Evolutionary conservation across 2,888 invertebrate species (phyloP).

Genomic region (Dysmachus trigonus): DNA sequence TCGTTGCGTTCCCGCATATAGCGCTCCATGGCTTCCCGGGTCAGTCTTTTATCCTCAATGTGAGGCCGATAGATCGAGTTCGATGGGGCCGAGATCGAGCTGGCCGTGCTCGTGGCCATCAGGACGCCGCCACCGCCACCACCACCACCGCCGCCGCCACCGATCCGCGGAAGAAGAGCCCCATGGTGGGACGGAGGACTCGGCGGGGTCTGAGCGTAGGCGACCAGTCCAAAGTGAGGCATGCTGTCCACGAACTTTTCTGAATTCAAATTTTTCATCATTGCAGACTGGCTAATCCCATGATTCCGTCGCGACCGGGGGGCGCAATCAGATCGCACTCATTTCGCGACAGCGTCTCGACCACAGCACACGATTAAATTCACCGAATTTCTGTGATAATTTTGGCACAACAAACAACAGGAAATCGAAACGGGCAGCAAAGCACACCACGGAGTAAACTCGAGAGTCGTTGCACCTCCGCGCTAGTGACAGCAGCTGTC

Average conservation of each 20-base stretch:
- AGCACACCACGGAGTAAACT: neutral
- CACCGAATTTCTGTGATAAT: neutral
- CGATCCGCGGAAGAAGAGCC: slow-evolving; percentile 63
- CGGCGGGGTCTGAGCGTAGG: slow-evolving; percentile 83
- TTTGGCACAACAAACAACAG: slow-evolving; percentile 12
- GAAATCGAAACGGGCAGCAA: slow-evolving; percentile 19
- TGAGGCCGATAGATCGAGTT: slow-evolving; percentile 59
- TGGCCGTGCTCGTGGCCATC: slow-evolving; percentile 46
- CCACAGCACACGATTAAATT: slow-evolving; percentile 12
- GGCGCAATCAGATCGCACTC: neutral
- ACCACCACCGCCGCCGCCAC: slow-evolving; percentile 51
- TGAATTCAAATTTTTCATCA: slow-evolving; percentile 53
- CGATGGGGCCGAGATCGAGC: slow-evolving; percentile 52
- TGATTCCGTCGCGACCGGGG: neutral
- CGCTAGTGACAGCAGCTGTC: slow-evolving; percentile 47
- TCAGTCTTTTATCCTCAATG: slow-evolving; percentile 74
- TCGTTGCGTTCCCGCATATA: slow-evolving; percentile 94
- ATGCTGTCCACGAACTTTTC: slow-evolving; percentile 55
- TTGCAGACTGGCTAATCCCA: slow-evolving; percentile 12
- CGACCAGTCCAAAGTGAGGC: slow-evolving; percentile 66
- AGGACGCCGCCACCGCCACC: slow-evolving; percentile 52
- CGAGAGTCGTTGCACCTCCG: slow-evolving; percentile 26
- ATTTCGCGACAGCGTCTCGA: neutral
- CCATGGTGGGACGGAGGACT: slow-evolving; percentile 76
- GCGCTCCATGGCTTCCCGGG: slow-evolving; percentile 82